Conservation (phyloP, 2,888 invertebrate genomes). For the Lysandra bellargus region DNA sequence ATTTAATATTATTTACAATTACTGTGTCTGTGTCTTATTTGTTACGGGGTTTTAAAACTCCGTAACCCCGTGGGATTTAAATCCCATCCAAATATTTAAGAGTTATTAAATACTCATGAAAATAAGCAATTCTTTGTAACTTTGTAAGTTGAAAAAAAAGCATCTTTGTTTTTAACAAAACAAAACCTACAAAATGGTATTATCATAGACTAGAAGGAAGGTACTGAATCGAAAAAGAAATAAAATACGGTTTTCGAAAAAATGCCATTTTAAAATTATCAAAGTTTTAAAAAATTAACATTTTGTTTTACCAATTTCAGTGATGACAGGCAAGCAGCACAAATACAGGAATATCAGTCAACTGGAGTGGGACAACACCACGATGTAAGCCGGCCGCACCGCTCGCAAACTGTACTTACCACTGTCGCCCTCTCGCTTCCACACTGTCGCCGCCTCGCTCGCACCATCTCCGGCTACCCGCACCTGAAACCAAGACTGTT, state of each 20-base stretch:
- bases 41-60: too few species aligned
- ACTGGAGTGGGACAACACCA: slow-evolving; percentile 89
- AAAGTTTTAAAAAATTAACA: too few species aligned
- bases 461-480: slow-evolving; percentile 39
- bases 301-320: slow-evolving; percentile 45
- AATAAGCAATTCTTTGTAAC: not conserved
- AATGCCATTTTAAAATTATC: too few species aligned
- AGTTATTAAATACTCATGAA: too few species aligned
- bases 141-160: not conserved
- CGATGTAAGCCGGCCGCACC: slow-evolving; percentile 80
- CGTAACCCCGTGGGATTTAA: too few species aligned
- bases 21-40: too few species aligned
- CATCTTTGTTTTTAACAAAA: too few species aligned
- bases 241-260: too few species aligned
- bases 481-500: slow-evolving; percentile 31
- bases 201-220: too few species aligned
- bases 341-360: slow-evolving; percentile 88
- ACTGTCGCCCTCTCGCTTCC: slow-evolving; percentile 40
- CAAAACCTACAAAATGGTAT: too few species aligned
- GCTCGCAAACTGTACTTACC: slow-evolving; percentile 49
- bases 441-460: slow-evolving; percentile 45
- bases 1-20: not conserved
- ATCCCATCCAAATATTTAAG: too few species aligned
- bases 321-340: slow-evolving; percentile 75
- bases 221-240: too few species aligned